Percentiles rank a stretch among this genome's conserved stretches.
phyloP scores from a whole-genome alignment of 2,113 vertebrate species.

The Heterocephalus glaber region DNA sequence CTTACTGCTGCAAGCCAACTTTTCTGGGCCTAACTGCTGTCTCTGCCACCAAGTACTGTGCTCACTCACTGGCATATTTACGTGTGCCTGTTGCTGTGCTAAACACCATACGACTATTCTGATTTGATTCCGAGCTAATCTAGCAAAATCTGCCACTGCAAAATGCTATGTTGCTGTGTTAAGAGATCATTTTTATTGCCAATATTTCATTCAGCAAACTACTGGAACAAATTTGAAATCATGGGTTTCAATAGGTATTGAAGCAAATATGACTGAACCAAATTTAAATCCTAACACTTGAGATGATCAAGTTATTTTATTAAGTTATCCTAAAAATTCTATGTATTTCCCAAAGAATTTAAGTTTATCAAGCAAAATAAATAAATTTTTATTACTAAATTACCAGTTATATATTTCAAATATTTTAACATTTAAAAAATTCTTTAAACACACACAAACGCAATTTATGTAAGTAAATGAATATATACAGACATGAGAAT shows the following conservation, averaged over 20 bases:
- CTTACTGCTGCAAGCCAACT: not conserved
- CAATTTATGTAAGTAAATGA: not conserved
- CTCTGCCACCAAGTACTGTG: not conserved
- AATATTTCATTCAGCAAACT: not conserved
- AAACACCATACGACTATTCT: not conserved
- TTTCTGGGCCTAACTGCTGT: not conserved
- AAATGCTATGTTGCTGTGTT: not conserved
- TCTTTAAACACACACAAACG: not conserved
- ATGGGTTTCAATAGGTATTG: not conserved
- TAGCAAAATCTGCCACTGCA: not conserved
- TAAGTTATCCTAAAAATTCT: conserved; percentile 28
- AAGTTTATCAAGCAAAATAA: not conserved
- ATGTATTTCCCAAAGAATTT: not conserved
- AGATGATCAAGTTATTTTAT: not conserved
- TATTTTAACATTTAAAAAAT: not conserved
- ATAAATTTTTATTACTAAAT: not conserved
- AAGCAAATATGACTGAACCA: not conserved
- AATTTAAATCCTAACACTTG: conserved; percentile 25
- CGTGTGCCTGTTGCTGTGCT: not conserved
- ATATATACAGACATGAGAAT: not conserved
- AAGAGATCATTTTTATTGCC: not conserved
- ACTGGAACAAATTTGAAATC: conserved; percentile 9
- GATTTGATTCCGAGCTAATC: not conserved
- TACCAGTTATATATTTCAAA: not conserved
- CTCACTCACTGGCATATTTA: not conserved